A percentile compares a stretch with the other conserved stretches of the same genome.
These are phyloP conservation scores for Ceratotherium simum DNA, from an alignment of 2,113 vertebrate species.

Conservation along the genomic window DNA sequence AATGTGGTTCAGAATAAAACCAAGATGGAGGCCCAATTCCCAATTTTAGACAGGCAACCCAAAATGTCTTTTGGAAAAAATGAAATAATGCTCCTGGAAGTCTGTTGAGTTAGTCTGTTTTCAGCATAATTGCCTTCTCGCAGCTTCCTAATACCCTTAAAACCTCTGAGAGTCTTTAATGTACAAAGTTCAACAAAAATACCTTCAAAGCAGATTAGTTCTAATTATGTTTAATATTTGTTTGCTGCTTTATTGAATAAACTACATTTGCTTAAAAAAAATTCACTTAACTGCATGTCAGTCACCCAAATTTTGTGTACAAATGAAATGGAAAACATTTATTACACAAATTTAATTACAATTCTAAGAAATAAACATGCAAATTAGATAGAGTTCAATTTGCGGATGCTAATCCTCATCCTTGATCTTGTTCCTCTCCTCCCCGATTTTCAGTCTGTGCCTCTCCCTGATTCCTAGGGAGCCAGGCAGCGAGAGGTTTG, in stretches of 20 bases:
- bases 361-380: conserved; percentile 84
- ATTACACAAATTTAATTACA: conserved; percentile 85
- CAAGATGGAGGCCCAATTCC: conserved; percentile 41
- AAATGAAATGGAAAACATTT: conserved; percentile 83
- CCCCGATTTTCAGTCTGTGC: conserved; percentile 42
- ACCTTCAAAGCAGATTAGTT: conserved; percentile 78
- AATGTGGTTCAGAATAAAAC: conserved; percentile 59
- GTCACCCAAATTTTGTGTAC: conserved; percentile 78
- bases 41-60: conserved; percentile 54
- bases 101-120: conserved; percentile 60
- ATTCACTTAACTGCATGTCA: conserved; percentile 77
- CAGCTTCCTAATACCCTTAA: conserved; percentile 68
- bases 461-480: conserved; percentile 57
- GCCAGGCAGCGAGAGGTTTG: conserved; percentile 71
- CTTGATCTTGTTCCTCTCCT: conserved; percentile 45
- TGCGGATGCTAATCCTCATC: conserved; percentile 77
- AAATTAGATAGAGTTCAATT: conserved; percentile 80
- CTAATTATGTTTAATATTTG: conserved; percentile 78
- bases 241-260: conserved; percentile 77
- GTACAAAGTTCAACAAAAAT: conserved; percentile 79
- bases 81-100: conserved; percentile 61
- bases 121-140: conserved; percentile 67
- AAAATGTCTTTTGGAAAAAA: conserved; percentile 67
- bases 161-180: conserved; percentile 76
- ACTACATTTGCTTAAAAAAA: conserved; percentile 66